Evolutionary conservation across 30 jellyfish, hydroid and myxozoan species (phyloP).

Genomic region (Pseudorhiza aurosa): DNA sequence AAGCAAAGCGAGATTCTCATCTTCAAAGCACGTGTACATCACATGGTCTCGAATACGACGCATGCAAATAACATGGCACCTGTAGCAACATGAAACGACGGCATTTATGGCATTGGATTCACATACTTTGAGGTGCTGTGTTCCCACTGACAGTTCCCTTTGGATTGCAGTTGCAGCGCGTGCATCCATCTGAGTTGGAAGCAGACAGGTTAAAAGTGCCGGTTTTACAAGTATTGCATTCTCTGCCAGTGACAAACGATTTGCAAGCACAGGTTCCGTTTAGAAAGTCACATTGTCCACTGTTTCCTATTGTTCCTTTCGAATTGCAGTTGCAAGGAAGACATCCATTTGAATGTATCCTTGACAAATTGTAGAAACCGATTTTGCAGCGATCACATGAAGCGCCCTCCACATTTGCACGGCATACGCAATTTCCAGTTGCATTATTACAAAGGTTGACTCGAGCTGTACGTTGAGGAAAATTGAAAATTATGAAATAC

Average conservation of each 20-base stretch:
- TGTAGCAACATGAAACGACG: too few relatives aligned
- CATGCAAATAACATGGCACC: too few relatives aligned
- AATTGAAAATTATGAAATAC: too few relatives aligned
- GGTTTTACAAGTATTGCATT: conserved; percentile 81
- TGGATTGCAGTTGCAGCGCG: conserved; percentile 87
- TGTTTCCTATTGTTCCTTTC: conserved; percentile 81
- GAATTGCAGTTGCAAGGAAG: conserved; percentile 86
- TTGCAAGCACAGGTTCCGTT: conserved; percentile 95
- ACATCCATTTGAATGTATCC: conserved; percentile 78
- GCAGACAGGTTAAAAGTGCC: conserved; percentile 86
- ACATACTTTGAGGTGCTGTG: conserved; percentile 77
- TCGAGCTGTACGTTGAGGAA: conserved; percentile 35
- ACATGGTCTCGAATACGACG: too few relatives aligned
- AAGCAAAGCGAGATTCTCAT: too few relatives aligned
- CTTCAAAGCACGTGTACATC: too few relatives aligned
- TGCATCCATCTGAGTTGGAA: conserved; percentile 82
- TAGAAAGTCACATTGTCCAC: conserved; percentile 78
- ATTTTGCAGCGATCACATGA: conserved; percentile 84
- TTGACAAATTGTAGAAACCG: conserved; percentile 77
- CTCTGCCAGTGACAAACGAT: conserved; percentile 80
- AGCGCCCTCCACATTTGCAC: conserved; percentile 74
- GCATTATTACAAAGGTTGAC: conserved; percentile 67
- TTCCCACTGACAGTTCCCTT: conserved; percentile 95
- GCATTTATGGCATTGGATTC: too few relatives aligned
- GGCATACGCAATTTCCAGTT: conserved; percentile 88